These are phyloP conservation scores for Heterotilapia buettikoferi DNA, from an alignment of 2,113 vertebrate genomes.

Conservation along the genomic window DNA sequence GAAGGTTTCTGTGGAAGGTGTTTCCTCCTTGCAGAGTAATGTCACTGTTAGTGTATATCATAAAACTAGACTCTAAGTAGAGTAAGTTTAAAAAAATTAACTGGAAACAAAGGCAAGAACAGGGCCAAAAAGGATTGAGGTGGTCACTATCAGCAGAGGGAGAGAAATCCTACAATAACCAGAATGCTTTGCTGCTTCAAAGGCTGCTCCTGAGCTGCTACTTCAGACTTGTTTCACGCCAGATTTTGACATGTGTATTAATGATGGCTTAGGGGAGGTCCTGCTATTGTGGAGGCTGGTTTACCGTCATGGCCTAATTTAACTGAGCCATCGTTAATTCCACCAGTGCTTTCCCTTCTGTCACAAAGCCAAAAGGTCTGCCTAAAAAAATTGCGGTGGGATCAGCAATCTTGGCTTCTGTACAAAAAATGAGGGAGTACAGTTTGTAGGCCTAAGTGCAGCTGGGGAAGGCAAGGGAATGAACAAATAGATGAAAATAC, in stretches of 20 bases:
- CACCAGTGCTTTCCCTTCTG: background rate
- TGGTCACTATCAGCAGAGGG: background rate
- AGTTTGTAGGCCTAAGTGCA: background rate
- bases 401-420: background rate
- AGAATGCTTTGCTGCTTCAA: background rate
- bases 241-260: background rate
- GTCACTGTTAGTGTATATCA: background rate
- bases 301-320: background rate
- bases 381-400: background rate
- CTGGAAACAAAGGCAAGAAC: background rate
- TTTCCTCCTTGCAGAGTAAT: background rate
- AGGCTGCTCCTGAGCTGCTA: background rate
- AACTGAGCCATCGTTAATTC: background rate
- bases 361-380: background rate
- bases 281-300: background rate
- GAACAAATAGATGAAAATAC: background rate
- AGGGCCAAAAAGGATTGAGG: background rate
- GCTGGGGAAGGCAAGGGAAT: background rate
- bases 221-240: background rate
- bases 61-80: background rate
- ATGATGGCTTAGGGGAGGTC: background rate
- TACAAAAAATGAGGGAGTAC: background rate
- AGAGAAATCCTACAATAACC: background rate
- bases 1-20: background rate
- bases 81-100: fast-evolving